Base-by-base conservation (phyloP, 2,113 vertebrate species). In the Xerus inauris region DNA sequence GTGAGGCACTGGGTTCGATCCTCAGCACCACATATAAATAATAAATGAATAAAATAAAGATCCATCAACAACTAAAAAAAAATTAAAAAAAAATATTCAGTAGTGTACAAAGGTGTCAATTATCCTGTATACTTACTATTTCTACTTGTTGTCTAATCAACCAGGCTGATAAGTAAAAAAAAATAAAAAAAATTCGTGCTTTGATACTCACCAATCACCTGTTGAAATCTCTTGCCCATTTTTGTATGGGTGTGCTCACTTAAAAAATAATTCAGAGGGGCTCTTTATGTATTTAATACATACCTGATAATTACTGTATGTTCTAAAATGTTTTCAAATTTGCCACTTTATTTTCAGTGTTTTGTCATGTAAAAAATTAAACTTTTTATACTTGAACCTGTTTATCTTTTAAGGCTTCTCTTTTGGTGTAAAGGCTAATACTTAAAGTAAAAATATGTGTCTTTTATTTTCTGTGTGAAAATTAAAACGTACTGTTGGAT, bases 321-420 rank as follows among this genome's bases (percentile, higher is more conserved):
- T 85, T 94, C 32, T 89, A 82, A 82, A 86, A 49, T 30, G 64
- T 85, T 83, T 86, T n/a, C n/a, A 90, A 92, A 59, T 40, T 49
- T 71, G 26, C 84, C 16, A 32, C 65, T 89, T 94, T 76, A 80
- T 51, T 80, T 95, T 85, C 13, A 62, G 28, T 54, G 40, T 67
- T 85, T 73, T 82, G 42, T 89, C 83, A 81, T 54, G 59, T 32
- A 85, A 91, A 91, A 85, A 45, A 19, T 38, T 40, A 51, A 97
- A 42, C 6, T 67, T 77, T 89, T 59, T 65, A 30, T 38, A 51
- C 17, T 85, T 38, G 49, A 72, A 45, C 86, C 47, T 82, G 1
- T 87, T 73, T 42, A 11, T 76, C n/a, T 64, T 80, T 64, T 72
- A 79, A 92, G 47, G 26, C 59, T 94, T 75, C 7, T 28, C 28